Evolutionary conservation across 2,797 vertebrate species (phyloP), one percentile per base, ranked within the genome.

Genomic region (Ptychadena robeensis): DNA sequence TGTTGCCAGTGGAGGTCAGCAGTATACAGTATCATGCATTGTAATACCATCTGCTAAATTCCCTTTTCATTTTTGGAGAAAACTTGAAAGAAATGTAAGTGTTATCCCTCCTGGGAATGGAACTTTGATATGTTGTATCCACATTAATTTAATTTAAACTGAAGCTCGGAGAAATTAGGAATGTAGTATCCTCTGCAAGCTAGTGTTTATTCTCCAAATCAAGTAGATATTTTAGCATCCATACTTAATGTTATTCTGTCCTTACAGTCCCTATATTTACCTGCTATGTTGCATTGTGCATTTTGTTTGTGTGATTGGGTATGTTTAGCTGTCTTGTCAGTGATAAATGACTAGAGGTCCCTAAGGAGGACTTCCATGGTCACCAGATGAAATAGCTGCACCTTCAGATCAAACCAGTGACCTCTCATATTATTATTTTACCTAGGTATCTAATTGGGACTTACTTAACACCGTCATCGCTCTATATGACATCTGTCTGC

Each of bases 361-460:
- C 40, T 11, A 22, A 22, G 30, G 40, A 53, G 22, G 11, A 18
- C 31, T 11, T n/a, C 40, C 18, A 2, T 6, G 8, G 15, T 40
- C 34, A 38, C 34, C 9, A 38, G n/a, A 4, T 27, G 22, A 28
- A 40, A 9, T 2, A 76, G 38, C 14, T 9, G 44, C 61, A 64
- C 59, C 61, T 40, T 38, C 9, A 40, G 61, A 64, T 44, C 69
- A 18, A 53, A 18, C 32, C 18, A 22, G 4, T 72, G n/a, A 79
- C 64, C n/a, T 59, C 10, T 15, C 38, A 34, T 3, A 0, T 32
- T 68, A 14, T 67, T 57, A 68, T 59, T 79, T 57, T 57, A 22
- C 80, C 25, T 57, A 88, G 85, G 81, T 88, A 12, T 65, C 73
- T 40, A 87, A 85, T 22, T 31, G 65, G 37, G 87, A 88, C 48